phyloP scores from a whole-genome alignment of 2,113 vertebrate species.

The Clarias macrocephalus region DNA sequence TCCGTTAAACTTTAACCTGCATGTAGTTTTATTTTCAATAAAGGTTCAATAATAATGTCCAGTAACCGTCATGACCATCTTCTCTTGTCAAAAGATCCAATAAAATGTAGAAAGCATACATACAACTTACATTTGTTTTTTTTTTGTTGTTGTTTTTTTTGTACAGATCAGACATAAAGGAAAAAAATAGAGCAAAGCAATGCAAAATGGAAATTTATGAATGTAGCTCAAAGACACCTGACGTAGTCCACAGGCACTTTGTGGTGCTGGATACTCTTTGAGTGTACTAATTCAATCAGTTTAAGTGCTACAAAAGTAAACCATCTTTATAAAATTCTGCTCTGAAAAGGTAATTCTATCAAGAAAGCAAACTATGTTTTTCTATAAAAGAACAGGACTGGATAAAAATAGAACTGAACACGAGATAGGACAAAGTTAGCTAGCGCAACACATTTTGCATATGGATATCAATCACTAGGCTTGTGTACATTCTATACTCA shows the following conservation, averaged over 20 bases:
- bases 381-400: slow-evolving; percentile 50
- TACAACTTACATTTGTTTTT: slow-evolving; percentile 1
- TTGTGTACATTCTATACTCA: slow-evolving; percentile 58
- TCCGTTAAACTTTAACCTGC: slow-evolving; percentile 27
- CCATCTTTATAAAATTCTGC: slow-evolving; percentile 65
- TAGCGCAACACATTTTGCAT: slow-evolving; percentile 62
- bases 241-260: slow-evolving; percentile 77
- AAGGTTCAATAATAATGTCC: slow-evolving; percentile 20
- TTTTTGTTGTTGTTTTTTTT: background rate
- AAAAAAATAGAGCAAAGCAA: slow-evolving; percentile 37
- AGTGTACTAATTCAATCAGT: slow-evolving; percentile 68
- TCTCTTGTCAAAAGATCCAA: slow-evolving; percentile 21
- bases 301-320: slow-evolving; percentile 76
- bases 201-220: slow-evolving; percentile 49
- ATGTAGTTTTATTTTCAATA: slow-evolving; percentile 36
- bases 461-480: slow-evolving; percentile 50
- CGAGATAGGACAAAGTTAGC: slow-evolving; percentile 44
- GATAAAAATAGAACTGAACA: slow-evolving; percentile 43
- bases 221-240: slow-evolving; percentile 60
- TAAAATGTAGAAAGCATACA: slow-evolving; percentile 21
- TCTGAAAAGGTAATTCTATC: slow-evolving; percentile 64
- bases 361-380: slow-evolving; percentile 53
- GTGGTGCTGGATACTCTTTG: slow-evolving; percentile 70
- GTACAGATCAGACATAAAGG: slow-evolving; percentile 44
- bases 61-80: slow-evolving; percentile 27